Evolutionary conservation across 2,113 vertebrate genomes (phyloP).

Genomic region (Corapipo altera): DNA sequence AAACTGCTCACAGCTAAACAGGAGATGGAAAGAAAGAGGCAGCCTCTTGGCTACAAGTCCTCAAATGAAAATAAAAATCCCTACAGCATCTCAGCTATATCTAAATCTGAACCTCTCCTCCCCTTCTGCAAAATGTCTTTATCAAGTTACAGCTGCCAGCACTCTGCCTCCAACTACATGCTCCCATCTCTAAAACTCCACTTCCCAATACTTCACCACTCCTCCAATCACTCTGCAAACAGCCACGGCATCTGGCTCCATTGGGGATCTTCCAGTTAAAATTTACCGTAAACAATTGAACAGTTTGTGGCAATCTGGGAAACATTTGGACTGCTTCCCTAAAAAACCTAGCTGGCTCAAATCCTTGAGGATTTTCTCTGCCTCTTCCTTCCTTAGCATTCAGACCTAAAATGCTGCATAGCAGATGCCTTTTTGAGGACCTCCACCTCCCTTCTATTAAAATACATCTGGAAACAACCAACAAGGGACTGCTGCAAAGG

Average conservation of each 20-base stretch:
- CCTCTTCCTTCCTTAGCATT: not conserved
- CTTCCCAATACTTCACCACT: not conserved
- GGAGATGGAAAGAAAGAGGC: not conserved
- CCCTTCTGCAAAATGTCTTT: not conserved
- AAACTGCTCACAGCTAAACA: not conserved
- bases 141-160: conserved; percentile 2
- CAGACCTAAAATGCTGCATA: not conserved
- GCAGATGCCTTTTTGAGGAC: not conserved
- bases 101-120: not conserved
- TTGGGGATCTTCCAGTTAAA: conserved; percentile 45
- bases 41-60: not conserved
- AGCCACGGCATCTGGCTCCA: conserved; percentile 19
- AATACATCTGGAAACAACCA: not conserved
- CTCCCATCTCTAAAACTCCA: not conserved
- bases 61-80: not conserved
- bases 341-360: conserved; percentile 8
- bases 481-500: not conserved
- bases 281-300: conserved; percentile 55
- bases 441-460: not conserved
- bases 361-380: not conserved
- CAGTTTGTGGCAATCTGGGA: conserved; percentile 30
- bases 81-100: not conserved
- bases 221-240: not conserved
- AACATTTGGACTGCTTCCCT: conserved; percentile 27
- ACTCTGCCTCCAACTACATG: not conserved